Evolutionary conservation across 2,113 vertebrate species (phyloP).

Genomic region (Chionodraco myersi): DNA sequence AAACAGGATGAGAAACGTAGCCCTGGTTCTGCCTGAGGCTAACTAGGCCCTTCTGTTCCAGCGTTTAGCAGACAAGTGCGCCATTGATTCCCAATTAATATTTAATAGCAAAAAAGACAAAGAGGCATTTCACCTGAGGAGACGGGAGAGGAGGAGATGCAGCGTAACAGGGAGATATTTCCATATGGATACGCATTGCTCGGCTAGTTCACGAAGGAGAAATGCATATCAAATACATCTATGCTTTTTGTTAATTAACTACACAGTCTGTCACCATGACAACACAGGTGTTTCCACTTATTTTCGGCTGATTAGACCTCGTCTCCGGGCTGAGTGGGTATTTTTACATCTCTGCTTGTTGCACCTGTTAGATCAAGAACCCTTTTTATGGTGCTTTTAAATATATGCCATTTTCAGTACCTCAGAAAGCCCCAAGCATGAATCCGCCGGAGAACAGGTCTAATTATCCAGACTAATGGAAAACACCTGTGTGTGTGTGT

Average conservation of each 20-base stretch:
- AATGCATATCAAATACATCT: background rate
- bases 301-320: constrained; percentile 10
- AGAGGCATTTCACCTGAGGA: constrained; percentile 62
- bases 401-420: constrained; percentile 14
- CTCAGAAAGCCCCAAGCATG: background rate
- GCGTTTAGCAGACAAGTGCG: constrained; percentile 83
- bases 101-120: constrained; percentile 78
- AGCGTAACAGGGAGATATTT: constrained; percentile 10
- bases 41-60: constrained; percentile 78
- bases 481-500: constrained; percentile 30
- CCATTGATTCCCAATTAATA: constrained; percentile 86
- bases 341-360: constrained; percentile 2
- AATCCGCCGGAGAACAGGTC: constrained; percentile 23
- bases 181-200: constrained; percentile 25
- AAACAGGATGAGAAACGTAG: constrained; percentile 73
- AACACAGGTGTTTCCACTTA: constrained; percentile 8
- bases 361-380: constrained; percentile 22
- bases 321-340: background rate
- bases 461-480: constrained; percentile 36
- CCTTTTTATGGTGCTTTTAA: constrained; percentile 37
- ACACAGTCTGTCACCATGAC: background rate
- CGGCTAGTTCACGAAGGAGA: constrained; percentile 7
- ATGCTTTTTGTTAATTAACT: background rate
- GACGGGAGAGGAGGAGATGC: constrained; percentile 28
- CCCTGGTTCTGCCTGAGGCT: constrained; percentile 76